A percentile compares a stretch with the other conserved stretches of the same genome.
phyloP scores from a whole-genome alignment of 2,888 invertebrate genomes.

The Diadegma fenestrale region DNA sequence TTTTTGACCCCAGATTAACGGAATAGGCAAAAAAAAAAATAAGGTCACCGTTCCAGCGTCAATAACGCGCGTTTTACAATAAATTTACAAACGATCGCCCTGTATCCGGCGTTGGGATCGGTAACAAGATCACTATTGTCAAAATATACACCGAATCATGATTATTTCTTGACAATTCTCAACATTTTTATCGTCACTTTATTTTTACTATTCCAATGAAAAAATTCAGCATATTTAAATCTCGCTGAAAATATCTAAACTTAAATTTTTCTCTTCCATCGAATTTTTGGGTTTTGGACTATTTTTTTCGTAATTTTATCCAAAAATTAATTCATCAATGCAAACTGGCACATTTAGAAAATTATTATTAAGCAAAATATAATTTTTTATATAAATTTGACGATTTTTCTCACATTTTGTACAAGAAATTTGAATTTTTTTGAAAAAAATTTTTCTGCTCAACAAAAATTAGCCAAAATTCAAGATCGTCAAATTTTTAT shows the following conservation, averaged over 20 bases:
- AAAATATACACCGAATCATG: slow-evolving; percentile 81
- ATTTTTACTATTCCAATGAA: slow-evolving; percentile 60
- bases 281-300: not conserved
- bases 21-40: too few relatives aligned
- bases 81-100: slow-evolving; percentile 77
- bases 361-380: not conserved
- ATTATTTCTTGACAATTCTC: slow-evolving; percentile 34
- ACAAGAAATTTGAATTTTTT: too few relatives aligned
- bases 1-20: too few relatives aligned
- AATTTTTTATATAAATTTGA: not conserved
- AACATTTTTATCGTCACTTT: slow-evolving; percentile 45
- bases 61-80: slow-evolving; percentile 56
- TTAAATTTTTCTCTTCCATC: not conserved
- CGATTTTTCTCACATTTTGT: not conserved
- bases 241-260: slow-evolving; percentile 56
- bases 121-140: slow-evolving; percentile 81
- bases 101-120: slow-evolving; percentile 69
- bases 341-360: not conserved
- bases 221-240: slow-evolving; percentile 27
- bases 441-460: not conserved
- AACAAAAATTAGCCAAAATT: not conserved
- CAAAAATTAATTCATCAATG: not conserved
- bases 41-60: too few relatives aligned
- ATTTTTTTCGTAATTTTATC: not conserved
- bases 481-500: not conserved